phyloP scores from a whole-genome alignment of 2,797 vertebrate genomes.

The Vespertilio murinus region DNA sequence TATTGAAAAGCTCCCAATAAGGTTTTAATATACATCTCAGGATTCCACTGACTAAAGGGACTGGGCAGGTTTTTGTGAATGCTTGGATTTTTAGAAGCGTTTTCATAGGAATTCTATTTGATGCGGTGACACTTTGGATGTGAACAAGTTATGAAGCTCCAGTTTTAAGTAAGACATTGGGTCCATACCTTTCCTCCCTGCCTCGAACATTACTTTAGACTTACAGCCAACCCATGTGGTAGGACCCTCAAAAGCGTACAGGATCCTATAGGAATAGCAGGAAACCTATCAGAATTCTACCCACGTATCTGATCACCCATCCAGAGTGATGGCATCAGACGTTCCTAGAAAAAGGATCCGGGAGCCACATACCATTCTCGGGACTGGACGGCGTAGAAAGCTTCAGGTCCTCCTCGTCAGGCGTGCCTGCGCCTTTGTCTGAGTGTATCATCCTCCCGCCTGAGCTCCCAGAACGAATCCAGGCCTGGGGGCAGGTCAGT shows the following conservation, averaged over 20 bases:
- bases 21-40: neutral
- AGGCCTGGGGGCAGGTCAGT: conserved; percentile 49
- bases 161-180: neutral
- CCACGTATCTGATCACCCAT: neutral
- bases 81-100: neutral
- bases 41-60: neutral
- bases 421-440: conserved; percentile 68
- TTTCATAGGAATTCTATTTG: conserved; percentile 10
- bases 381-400: conserved; percentile 68
- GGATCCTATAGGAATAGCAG: neutral
- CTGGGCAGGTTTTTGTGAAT: neutral
- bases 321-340: neutral
- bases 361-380: conserved; percentile 79
- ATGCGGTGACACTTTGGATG: neutral
- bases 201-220: neutral
- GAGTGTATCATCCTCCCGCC: conserved; percentile 71
- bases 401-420: conserved; percentile 72
- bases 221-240: neutral
- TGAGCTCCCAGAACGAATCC: conserved; percentile 49
- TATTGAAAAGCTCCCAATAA: neutral
- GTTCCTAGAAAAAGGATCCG: neutral
- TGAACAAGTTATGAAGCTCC: neutral
- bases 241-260: neutral
- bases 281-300: neutral
- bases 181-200: neutral